phyloP scores from a whole-genome alignment of 2,888 invertebrate genomes.

The Cephonodes hylas region DNA sequence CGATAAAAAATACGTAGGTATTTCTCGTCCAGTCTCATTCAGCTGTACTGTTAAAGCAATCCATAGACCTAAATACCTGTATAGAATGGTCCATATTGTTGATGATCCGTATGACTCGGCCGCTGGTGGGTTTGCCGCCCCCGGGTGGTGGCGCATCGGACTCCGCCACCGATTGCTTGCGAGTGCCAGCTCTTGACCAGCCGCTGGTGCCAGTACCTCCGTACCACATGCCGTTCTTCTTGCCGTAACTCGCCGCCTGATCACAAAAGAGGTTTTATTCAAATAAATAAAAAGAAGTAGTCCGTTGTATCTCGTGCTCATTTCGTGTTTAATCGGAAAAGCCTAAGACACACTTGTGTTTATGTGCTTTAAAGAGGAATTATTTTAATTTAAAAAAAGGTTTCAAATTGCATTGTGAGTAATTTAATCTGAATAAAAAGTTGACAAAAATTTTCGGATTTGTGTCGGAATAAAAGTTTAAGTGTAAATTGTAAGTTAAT shows the following conservation, averaged over 20 bases:
- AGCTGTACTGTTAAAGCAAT: no score
- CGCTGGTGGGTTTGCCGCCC: conserved; percentile 88
- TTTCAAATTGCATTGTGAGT: background rate
- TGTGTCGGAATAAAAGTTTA: background rate
- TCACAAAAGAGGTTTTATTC: conserved; percentile 25
- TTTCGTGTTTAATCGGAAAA: background rate
- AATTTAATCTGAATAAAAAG: background rate
- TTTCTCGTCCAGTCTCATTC: no score
- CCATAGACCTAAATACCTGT: conserved; percentile 82
- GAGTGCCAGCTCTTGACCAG: conserved; percentile 87
- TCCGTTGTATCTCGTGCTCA: background rate
- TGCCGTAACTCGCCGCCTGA: conserved; percentile 94
- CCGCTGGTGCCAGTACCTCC: conserved; percentile 84
- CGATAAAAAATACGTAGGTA: no score
- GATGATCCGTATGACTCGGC: conserved; percentile 94
- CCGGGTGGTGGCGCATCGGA: conserved; percentile 88
- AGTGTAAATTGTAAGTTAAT: background rate
- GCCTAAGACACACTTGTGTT: background rate
- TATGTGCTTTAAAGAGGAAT: background rate
- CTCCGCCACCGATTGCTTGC: conserved; percentile 92
- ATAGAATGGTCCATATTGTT: conserved; percentile 96
- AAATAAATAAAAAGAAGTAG: background rate
- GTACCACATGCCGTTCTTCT: conserved; percentile 95
- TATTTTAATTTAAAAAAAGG: background rate
- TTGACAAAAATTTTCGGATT: background rate